Evolutionary conservation across 1,140 invertebrate species (phyloP), one percentile per base, ranked within the genome.

Genomic region (Proales similis): DNA sequence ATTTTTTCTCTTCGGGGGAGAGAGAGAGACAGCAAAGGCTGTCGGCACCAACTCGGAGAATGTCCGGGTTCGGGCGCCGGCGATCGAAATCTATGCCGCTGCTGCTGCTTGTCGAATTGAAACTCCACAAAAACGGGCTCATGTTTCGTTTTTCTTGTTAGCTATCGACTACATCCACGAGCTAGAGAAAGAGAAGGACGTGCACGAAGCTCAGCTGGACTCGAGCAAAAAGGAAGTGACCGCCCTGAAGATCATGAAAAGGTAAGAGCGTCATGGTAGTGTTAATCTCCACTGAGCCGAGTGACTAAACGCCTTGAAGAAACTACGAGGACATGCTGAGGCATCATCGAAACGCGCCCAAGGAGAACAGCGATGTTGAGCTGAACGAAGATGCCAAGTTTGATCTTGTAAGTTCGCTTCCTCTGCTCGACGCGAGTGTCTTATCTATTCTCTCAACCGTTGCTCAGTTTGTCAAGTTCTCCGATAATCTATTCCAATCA

Each of bases 111-210:
- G n/a, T n/a, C n/a, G n/a, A n/a, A n/a, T n/a, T n/a, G n/a, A n/a
- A n/a, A n/a, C n/a, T 36, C 33, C 14, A 36, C 14, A 9, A 36
- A 36, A 36, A 14, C 33, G 9, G 33, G 14, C 9, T 36, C 14
- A 36, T 36, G 14, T 9, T 36, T 36, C 14, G 33, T 12, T 61
- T 61, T 29, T 17, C 9, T 46, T 45, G 32, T 61, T 46, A 61
- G 57, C 57, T 61, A 61, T 45, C 22, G 57, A 61, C 27, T 61
- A 61, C 38, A 45, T 61, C 12, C 39, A 45, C 11, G 39, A 61
- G 26, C 26, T 61, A 20, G 39, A 61, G 22, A 61, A 61, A 14
- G 57, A 61, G 20, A 61, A 61, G 29, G 51, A 57, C 51, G 45
- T 29, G 29, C 51, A 57, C 24, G 51, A 57, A 14, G 36, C 39